phyloP scores from a whole-genome alignment of 2,113 vertebrate species.

The Vanacampus margaritifer region DNA sequence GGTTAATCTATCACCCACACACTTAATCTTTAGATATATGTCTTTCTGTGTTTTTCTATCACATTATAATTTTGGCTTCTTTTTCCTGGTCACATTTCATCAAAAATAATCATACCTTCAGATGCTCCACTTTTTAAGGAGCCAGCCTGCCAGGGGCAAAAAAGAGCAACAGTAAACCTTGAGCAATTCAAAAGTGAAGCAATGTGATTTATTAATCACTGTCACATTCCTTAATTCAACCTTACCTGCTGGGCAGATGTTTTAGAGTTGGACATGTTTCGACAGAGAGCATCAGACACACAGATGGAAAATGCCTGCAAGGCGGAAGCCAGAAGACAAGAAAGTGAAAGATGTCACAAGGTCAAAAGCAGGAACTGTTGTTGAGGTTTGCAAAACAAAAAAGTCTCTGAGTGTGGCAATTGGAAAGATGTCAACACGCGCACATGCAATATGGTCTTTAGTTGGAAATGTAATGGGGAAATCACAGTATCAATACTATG shows the following conservation, averaged over 20 bases:
- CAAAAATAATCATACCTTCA: not conserved
- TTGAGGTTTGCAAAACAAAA: not conserved
- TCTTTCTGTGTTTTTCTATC: too few species aligned
- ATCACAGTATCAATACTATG: not conserved
- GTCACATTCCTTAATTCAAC: not conserved
- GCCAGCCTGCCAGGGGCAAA: constrained; percentile 20
- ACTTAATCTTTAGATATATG: too few species aligned
- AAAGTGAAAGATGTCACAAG: not conserved
- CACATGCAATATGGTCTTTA: not conserved
- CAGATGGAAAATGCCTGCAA: constrained; percentile 18
- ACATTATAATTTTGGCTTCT: not conserved
- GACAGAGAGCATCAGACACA: not conserved
- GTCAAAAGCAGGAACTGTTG: not conserved
- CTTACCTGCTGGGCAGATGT: constrained; percentile 17
- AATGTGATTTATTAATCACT: not conserved
- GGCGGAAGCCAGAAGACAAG: not conserved
- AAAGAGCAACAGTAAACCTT: not conserved
- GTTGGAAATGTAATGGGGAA: not conserved
- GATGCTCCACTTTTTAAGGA: not conserved
- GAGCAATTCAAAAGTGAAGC: not conserved
- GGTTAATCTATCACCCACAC: too few species aligned
- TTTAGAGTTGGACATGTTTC: constrained; percentile 24
- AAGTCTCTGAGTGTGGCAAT: not conserved
- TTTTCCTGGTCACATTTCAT: not conserved
- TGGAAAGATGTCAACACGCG: not conserved